Base-by-base conservation (phyloP, 2,113 vertebrate genomes). In the Cynocephalus volans region DNA sequence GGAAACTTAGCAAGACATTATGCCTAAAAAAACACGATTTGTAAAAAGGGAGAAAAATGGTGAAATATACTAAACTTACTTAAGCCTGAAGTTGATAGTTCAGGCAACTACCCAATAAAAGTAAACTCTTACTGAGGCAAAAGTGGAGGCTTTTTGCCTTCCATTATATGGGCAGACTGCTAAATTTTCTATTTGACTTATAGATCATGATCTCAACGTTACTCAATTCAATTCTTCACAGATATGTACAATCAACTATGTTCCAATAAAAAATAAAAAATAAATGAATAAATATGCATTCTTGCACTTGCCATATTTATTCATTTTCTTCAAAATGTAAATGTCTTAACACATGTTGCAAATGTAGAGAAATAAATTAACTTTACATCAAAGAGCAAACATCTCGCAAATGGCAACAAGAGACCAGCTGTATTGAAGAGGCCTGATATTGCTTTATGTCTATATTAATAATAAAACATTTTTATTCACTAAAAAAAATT, bases 391-490 rank as follows among this genome's bases (percentile, higher is more conserved):
- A 92, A 98, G 95, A 83, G 67, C 31, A 97, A 26, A 50, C 72
- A 1, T 90, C 84, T 79, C 75, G 79, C 56, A 97, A 88, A 97
- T 76, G 31, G 88, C 77, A 97, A 81, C 82, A 58, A 80, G 83
- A 97, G 92, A 97, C 93, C 31, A 91, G 75, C 81, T 92, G 70
- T 90, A 76, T 96, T 98, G 92, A 97, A 97, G 86, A 92, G 72
- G 60, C 92, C 64, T 97, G 97, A 93, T 96, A 56, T 18, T 93
- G 70, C 60, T 96, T 95, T 93, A 77, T 96, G 83, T 94, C 65
- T 95, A 54, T 92, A 93, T 96, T 96, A 98, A 96, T 96, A 95
- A 95, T 96, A 84, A 92, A 97, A 90, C 69, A 93, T 95, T 93
- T 41, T 90, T 73, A 62, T 60, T 60, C 5, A 81, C 64, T 65